Conservation (phyloP, 37 sponge, comb jelly and placozoan species). For the Dysidea cf. avara region DNA sequence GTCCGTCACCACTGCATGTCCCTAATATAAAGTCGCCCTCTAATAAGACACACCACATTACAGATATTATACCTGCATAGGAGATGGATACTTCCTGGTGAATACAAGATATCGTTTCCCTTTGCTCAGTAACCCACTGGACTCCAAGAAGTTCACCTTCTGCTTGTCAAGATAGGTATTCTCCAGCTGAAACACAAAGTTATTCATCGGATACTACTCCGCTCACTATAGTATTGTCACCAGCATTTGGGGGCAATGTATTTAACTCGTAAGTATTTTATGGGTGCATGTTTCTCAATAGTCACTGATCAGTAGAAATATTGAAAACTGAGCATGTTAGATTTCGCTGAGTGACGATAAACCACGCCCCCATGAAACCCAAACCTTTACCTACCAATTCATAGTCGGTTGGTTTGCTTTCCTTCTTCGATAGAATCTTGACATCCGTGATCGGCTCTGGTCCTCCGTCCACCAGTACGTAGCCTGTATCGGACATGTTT, state of each 20-base stretch:
- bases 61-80: slow-evolving; percentile 12
- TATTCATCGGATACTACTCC: no score
- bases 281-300: no score
- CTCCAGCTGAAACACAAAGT: slow-evolving; percentile 19
- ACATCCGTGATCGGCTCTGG: slow-evolving; percentile 61
- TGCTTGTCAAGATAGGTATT: slow-evolving; percentile 33
- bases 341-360: no score
- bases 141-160: slow-evolving; percentile 49
- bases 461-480: no score
- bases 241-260: no score
- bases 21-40: slow-evolving; percentile 12
- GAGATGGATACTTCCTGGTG: slow-evolving; percentile 36
- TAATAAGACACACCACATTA: background rate
- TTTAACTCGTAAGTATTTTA: no score
- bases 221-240: no score
- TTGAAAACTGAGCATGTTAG: no score
- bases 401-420: slow-evolving; percentile 31
- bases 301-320: no score
- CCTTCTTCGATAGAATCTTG: slow-evolving; percentile 39
- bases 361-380: no score
- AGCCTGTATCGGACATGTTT: no score
- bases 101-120: slow-evolving; percentile 48
- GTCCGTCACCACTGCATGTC: slow-evolving; percentile 46
- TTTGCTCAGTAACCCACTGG: slow-evolving; percentile 3
- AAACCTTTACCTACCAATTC: slow-evolving; percentile 24